Conservation (phyloP, 2,888 invertebrate species). For the Hyalella azteca region DNA sequence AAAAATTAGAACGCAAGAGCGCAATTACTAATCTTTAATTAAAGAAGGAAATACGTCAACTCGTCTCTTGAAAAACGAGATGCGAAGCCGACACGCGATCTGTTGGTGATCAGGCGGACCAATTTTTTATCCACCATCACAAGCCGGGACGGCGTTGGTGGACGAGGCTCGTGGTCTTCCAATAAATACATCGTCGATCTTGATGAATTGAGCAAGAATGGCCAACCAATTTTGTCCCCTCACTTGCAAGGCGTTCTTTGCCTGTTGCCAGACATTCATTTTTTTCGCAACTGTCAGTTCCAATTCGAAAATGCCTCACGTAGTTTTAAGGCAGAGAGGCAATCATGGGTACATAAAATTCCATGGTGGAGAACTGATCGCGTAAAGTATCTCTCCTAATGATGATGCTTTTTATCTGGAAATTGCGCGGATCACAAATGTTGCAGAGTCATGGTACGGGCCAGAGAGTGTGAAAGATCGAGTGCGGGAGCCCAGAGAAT, state of each 20-base stretch:
- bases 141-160: conserved; percentile 31
- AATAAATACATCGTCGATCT: conserved; percentile 34
- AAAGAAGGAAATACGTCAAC: no score
- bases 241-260: background rate
- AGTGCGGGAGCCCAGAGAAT: conserved; percentile 14
- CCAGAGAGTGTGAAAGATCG: conserved; percentile 30
- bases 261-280: background rate
- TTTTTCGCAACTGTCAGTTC: no score
- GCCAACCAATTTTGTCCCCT: conserved; percentile 37
- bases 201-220: conserved; percentile 28
- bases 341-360: background rate
- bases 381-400: conserved; percentile 26
- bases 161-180: conserved; percentile 26
- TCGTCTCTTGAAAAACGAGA: no score
- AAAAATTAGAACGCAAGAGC: no score
- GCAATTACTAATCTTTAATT: no score
- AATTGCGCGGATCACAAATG: conserved; percentile 34
- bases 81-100: no score
- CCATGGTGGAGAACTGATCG: background rate
- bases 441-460: conserved; percentile 22
- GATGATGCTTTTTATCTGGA: conserved; percentile 34
- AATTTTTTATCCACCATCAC: no score
- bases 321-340: no score
- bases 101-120: no score
- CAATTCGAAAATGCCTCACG: no score